Percentiles rank a stretch among this genome's conserved stretches.
Evolutionary conservation across 2,113 vertebrate genomes (phyloP).

Genomic region (Thryonomys swinderianus): DNA sequence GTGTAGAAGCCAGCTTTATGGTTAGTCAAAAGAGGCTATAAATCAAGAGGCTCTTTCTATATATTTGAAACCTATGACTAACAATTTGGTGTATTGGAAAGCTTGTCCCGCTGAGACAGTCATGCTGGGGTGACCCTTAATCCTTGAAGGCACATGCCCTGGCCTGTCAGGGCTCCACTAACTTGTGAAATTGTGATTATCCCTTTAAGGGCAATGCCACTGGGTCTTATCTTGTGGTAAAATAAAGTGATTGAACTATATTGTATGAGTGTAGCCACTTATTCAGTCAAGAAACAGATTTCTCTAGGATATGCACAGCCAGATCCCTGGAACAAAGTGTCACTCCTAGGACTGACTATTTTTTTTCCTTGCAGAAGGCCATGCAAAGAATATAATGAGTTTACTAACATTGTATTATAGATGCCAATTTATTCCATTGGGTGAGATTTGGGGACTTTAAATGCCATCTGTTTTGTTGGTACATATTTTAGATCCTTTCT

Average conservation of each 20-base stretch:
- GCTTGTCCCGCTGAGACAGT: not conserved
- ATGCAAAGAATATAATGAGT: not conserved
- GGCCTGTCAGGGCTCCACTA: not conserved
- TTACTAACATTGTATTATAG: not conserved
- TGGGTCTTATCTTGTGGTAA: not conserved
- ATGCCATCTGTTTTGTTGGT: conserved; percentile 33
- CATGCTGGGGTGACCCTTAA: rapidly evolving
- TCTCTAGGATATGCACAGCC: not conserved
- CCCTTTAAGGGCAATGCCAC: not conserved
- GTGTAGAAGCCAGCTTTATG: conserved; percentile 26
- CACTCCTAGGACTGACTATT: not conserved
- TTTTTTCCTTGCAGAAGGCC: not conserved
- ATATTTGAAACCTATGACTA: not conserved
- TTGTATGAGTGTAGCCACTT: not conserved
- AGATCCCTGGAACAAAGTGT: not conserved
- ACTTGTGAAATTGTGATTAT: conserved; percentile 54
- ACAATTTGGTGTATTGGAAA: not conserved
- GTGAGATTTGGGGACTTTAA: not conserved
- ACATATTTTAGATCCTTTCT: not conserved
- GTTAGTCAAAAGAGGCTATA: conserved; percentile 38
- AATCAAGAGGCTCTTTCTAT: conserved; percentile 49
- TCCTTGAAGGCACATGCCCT: not conserved
- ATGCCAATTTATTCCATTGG: not conserved
- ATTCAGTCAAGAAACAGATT: conserved; percentile 16
- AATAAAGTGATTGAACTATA: conserved; percentile 35